These are phyloP conservation scores for Brassicogethes aeneus DNA, from an alignment of 2,888 invertebrate genomes.

Conservation along the genomic window DNA sequence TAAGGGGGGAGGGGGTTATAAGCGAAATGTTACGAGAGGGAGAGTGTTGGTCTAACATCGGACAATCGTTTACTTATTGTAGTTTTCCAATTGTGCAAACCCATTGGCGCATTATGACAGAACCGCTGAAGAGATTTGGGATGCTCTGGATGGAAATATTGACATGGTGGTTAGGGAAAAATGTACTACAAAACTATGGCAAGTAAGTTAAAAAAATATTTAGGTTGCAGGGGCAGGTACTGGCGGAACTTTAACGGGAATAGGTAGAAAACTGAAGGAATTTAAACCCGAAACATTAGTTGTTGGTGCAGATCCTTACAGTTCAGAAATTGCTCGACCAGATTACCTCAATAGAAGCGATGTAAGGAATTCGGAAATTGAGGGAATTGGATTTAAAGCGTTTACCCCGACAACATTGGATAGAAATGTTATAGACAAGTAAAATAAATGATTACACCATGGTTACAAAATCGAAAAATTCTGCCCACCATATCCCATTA, in stretches of 20 bases:
- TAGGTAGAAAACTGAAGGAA: slow-evolving; percentile 78
- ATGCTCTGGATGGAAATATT: slow-evolving; percentile 68
- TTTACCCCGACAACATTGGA: slow-evolving; percentile 86
- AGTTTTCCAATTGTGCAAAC: slow-evolving; percentile 50
- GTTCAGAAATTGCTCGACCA: slow-evolving; percentile 81
- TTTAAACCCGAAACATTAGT: slow-evolving; percentile 65
- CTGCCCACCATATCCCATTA: too few species aligned
- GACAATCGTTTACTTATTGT: too few species aligned
- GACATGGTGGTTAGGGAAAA: slow-evolving; percentile 62
- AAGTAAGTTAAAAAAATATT: neutral
- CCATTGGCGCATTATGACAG: slow-evolving; percentile 93
- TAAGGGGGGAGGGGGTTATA: too few species aligned
- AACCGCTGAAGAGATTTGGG: slow-evolving; percentile 85
- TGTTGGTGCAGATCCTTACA: slow-evolving; percentile 83
- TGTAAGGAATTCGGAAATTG: slow-evolving; percentile 68
- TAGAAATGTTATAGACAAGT: slow-evolving; percentile 61
- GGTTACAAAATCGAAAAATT: too few species aligned
- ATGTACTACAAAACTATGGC: neutral
- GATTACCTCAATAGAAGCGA: slow-evolving; percentile 62
- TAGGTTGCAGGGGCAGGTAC: slow-evolving; percentile 74
- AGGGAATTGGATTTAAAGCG: slow-evolving; percentile 84
- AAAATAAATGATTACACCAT: neutral
- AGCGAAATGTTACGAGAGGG: too few species aligned
- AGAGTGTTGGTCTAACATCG: too few species aligned
- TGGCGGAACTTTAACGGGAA: slow-evolving; percentile 91